Base-by-base conservation (phyloP, 2,113 vertebrate species). In the Apistogramma diplotaenia region DNA sequence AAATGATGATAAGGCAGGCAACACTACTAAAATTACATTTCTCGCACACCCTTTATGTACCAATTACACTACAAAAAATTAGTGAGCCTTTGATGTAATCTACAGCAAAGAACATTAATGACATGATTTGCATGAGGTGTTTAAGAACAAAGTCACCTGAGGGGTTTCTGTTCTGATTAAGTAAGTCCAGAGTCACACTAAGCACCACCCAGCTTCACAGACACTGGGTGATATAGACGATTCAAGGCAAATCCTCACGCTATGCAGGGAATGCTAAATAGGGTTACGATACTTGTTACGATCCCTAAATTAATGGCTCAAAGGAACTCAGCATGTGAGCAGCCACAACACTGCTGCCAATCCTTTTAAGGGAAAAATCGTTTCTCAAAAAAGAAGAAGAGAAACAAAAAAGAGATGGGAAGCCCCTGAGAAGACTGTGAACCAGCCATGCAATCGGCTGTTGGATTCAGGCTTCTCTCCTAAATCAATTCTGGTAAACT, bases 51-150 rank as follows among this genome's bases (percentile, higher is more conserved):
- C 40, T 70, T 83, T 84, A 85, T 79, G 78, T 76, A 70, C 67
- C 67, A 88, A 81, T 91, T 88, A 91, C 79, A 85, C 76, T 81
- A 83, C 56, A 83, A 31, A 55, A 70, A 85, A 87, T 82, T n/a
- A 87, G 76, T 67, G n/a, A 88, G 77, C 33, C 85, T 92, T 88
- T 92, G 90, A 89, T 90, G 90, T 82, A 81, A 92, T 90, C 83
- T 87, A 75, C 84, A 81, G 87, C 62, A 82, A 88, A 83, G 71
- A 83, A 76, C 79, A 67, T 87, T 89, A 93, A 92, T 89, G 79
- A 88, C 76, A 74, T 61, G 37, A 89, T 93, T 91, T 89, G 87
- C 90, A 92, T 90, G 73, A 88, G 54, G 78, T 91, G 78, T 92
- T 91, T 87, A 85, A 85, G 83, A 86, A 72, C 77, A 73, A 61